phyloP scores from a whole-genome alignment of 2,888 invertebrate genomes.

The Xestia rhomboidea region DNA sequence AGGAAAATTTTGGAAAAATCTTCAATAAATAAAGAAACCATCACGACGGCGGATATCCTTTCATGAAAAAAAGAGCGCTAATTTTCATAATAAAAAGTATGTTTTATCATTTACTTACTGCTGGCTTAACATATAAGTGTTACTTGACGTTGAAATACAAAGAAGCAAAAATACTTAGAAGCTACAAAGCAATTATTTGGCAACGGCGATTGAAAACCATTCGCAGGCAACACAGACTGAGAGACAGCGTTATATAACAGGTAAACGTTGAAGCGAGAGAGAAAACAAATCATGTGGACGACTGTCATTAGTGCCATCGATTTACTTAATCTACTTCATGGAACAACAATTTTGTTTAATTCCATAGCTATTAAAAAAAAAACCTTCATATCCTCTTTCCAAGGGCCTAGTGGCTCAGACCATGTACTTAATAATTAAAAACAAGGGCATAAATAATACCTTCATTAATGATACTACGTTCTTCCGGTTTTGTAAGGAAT shows the following conservation, averaged over 20 bases:
- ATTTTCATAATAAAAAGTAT: not conserved
- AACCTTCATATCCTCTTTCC: slow-evolving; percentile 16
- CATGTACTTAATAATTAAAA: slow-evolving; percentile 36
- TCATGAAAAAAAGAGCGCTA: not conserved
- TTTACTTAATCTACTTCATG: slow-evolving; percentile 3
- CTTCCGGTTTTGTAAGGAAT: slow-evolving; percentile 26
- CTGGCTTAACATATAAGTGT: not conserved
- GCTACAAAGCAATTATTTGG: slow-evolving; percentile 22
- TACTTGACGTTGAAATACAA: slow-evolving; percentile 9
- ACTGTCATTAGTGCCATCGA: slow-evolving; percentile 19
- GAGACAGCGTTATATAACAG: not conserved
- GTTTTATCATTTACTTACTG: not conserved
- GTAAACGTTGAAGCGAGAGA: not conserved
- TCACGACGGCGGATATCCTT: not conserved
- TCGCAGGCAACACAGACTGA: not conserved
- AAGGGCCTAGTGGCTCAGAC: slow-evolving; percentile 17
- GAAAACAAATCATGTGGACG: not conserved
- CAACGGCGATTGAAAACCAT: not conserved
- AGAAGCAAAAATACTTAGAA: not conserved
- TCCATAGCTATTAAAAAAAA: slow-evolving; percentile 27
- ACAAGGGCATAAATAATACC: slow-evolving; percentile 40
- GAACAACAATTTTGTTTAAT: slow-evolving; percentile 20
- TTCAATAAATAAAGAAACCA: not conserved
- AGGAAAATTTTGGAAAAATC: slow-evolving; percentile 1
- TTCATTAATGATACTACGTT: slow-evolving; percentile 29